Evolutionary conservation across 2,797 vertebrate species (phyloP).

Genomic region (Menidia menidia): DNA sequence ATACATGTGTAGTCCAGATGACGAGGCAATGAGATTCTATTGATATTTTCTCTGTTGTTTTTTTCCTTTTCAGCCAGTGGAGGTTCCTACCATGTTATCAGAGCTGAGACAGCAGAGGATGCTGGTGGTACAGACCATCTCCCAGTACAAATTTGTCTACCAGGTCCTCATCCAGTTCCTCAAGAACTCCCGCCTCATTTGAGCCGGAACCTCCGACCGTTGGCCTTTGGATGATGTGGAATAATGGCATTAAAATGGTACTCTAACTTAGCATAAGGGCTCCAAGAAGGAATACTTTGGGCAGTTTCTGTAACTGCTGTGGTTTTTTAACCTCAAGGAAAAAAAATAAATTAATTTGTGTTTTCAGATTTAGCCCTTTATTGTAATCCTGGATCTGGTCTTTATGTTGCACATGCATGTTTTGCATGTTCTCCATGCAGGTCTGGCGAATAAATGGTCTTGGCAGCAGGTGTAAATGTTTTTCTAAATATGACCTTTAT

Average conservation of each 20-base stretch:
- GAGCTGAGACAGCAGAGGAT: constrained; percentile 92
- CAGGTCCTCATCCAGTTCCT: constrained; percentile 97
- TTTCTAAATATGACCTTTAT: neutral
- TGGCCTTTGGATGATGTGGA: constrained; percentile 1
- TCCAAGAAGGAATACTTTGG: neutral
- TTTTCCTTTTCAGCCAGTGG: constrained; percentile 85
- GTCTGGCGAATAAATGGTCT: constrained; percentile 29
- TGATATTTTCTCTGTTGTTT: neutral
- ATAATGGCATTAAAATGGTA: constrained; percentile 20
- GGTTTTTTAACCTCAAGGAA: constrained; percentile 26
- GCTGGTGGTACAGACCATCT: constrained; percentile 97
- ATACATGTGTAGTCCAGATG: neutral
- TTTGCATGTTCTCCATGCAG: constrained; percentile 8
- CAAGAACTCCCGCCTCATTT: constrained; percentile 96
- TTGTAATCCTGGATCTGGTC: constrained; percentile 15
- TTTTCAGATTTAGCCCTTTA: constrained; percentile 23
- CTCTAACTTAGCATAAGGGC: constrained; percentile 23
- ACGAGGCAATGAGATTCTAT: neutral
- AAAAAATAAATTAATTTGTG: constrained; percentile 12
- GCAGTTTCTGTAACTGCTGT: constrained; percentile 18
- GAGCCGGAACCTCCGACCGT: constrained; percentile 42
- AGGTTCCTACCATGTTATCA: constrained; percentile 92
- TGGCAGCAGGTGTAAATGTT: constrained; percentile 23
- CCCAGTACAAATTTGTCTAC: constrained; percentile 97
- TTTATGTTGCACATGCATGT: constrained; percentile 19